Conservation (phyloP, 2,888 invertebrate genomes). For the Odontocerum albicorne region DNA sequence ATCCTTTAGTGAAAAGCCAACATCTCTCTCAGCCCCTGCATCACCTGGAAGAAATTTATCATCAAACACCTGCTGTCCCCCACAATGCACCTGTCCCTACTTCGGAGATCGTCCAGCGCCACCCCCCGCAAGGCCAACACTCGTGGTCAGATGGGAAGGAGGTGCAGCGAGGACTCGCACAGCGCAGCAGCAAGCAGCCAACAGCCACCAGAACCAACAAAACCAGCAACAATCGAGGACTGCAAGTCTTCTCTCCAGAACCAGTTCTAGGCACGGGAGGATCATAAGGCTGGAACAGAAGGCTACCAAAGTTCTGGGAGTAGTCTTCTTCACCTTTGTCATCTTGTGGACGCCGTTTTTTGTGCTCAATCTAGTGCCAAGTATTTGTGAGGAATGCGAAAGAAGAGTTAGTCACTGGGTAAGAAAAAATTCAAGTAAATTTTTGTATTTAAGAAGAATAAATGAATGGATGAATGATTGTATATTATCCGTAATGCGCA, state of each 20-base stretch:
- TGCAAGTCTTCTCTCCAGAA: constrained; percentile 47
- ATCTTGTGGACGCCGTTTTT: constrained; percentile 97
- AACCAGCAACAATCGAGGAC: constrained; percentile 8
- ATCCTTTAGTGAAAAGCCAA: constrained; percentile 18
- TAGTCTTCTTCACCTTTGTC: constrained; percentile 93
- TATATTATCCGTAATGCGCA: not conserved
- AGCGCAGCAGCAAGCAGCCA: constrained; percentile 7
- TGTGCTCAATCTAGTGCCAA: constrained; percentile 83
- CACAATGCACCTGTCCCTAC: constrained; percentile 80
- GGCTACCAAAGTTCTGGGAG: constrained; percentile 93
- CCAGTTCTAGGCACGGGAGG: constrained; percentile 79
- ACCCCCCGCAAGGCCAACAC: constrained; percentile 44
- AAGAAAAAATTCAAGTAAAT: too few relatives aligned
- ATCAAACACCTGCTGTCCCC: constrained; percentile 46
- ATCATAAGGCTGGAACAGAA: constrained; percentile 90
- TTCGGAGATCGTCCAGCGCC: constrained; percentile 69
- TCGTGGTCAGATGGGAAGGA: constrained; percentile 34
- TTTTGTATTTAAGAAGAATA: too few relatives aligned
- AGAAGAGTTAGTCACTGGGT: constrained; percentile 71
- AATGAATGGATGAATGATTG: not conserved
- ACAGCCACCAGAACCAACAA: constrained; percentile 1
- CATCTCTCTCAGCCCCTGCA: constrained; percentile 16
- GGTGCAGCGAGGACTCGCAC: constrained; percentile 36
- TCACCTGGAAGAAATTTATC: constrained; percentile 17
- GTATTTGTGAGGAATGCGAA: constrained; percentile 80